phyloP scores from a whole-genome alignment of 2,113 vertebrate species.

The Clarias macrocephalus region DNA sequence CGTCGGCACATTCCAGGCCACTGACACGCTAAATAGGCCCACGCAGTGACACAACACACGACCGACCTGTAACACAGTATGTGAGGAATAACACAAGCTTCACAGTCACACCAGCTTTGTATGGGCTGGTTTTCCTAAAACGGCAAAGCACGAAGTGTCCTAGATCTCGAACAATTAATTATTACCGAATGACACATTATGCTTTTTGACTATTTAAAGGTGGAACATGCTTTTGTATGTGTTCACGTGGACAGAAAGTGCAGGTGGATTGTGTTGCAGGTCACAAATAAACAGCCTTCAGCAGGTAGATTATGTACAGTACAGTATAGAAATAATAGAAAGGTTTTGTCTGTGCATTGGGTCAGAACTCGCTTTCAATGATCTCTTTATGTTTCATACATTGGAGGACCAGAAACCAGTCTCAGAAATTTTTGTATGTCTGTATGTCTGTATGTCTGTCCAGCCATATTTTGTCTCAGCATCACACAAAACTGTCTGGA shows the following conservation, averaged over 20 bases:
- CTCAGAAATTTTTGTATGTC: too few species aligned
- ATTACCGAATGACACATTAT: neutral
- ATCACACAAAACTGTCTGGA: too few species aligned
- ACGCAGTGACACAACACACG: neutral
- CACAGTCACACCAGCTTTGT: neutral
- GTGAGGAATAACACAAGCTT: neutral
- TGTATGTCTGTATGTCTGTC: too few species aligned
- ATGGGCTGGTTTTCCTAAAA: neutral
- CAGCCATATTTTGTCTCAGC: too few species aligned
- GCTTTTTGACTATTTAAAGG: neutral
- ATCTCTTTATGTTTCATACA: too few species aligned
- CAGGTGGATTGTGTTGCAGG: too few species aligned
- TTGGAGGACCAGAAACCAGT: too few species aligned
- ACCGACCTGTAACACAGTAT: too few species aligned
- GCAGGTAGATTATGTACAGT: neutral
- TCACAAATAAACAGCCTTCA: neutral
- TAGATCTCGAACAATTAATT: neutral
- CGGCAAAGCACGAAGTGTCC: neutral
- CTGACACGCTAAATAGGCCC: slow-evolving; percentile 56
- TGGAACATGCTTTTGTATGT: neutral
- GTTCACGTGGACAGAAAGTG: neutral
- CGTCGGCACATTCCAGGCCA: slow-evolving; percentile 73
- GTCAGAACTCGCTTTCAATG: too few species aligned
- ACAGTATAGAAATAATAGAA: too few species aligned
- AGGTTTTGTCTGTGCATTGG: too few species aligned